phyloP scores from a whole-genome alignment of 2,113 vertebrate species.

The Lepidothrix coronata region DNA sequence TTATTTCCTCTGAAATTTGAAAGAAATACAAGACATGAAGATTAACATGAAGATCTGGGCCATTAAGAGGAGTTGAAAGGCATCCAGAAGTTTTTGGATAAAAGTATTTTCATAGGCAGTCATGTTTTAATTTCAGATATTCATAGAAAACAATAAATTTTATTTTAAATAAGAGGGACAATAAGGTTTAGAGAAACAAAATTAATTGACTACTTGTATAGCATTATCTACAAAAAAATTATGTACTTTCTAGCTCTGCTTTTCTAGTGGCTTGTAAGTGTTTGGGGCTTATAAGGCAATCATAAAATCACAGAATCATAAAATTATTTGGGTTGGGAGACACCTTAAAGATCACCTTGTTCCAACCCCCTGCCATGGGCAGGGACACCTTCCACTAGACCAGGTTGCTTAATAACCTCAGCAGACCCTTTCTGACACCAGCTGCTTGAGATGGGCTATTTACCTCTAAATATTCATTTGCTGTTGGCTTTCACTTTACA shows the following conservation, averaged over 20 bases:
- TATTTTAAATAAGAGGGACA: neutral
- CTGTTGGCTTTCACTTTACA: neutral
- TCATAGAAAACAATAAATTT: neutral
- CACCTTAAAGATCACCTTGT: too few species aligned
- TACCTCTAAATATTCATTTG: neutral
- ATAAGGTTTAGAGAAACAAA: neutral
- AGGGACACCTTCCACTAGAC: neutral
- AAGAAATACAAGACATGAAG: neutral
- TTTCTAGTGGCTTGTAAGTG: neutral
- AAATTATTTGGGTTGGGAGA: neutral
- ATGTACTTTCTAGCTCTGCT: neutral
- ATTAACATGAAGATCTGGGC: neutral
- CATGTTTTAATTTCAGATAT: neutral
- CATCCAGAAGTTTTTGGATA: neutral
- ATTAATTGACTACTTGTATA: neutral
- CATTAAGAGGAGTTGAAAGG: neutral
- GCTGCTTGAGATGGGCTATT: neutral
- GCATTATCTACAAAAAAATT: neutral
- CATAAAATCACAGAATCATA: neutral
- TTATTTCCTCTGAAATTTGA: slow-evolving; percentile 67
- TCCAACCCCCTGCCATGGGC: neutral
- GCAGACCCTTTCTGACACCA: neutral
- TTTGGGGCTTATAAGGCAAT: neutral
- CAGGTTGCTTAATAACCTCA: neutral
- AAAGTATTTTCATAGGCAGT: neutral